Evolutionary conservation across 2,797 vertebrate species (phyloP), one percentile per base, ranked within the genome.

Genomic region (Ptychobarbus kaznakovi): DNA sequence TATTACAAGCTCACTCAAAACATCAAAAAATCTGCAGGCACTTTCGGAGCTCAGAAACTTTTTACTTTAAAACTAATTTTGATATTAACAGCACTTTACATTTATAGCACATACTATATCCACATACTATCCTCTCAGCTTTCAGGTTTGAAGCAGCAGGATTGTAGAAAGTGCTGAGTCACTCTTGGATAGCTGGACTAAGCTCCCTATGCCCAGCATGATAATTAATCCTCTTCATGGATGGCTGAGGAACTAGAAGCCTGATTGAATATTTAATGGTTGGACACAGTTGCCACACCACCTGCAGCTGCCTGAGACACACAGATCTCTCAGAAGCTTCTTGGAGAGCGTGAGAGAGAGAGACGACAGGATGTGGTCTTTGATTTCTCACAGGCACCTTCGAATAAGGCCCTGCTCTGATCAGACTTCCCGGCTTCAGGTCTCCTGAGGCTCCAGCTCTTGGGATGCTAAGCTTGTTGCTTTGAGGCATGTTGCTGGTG

Each of bases 241-340:
- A 91, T 94, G 90, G 93, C 94, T 94, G 93, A 91, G 91, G 90
- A 94, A 93, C 91, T 88, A 91, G 91, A 90, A 92, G 92, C 90
- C 92, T 92, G 92, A 94, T 94, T 93, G 93, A 94, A 95, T 94
- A 93, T 92, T 93, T 93, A 94, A 94, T 93, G 93, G 94, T 93
- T 91, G 90, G 93, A 92, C 87, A 91, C 78, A 83, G 91, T 91
- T 91, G 91, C 92, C 90, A 87, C 90, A 91, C 91, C 76, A 87
- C 89, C 74, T 85, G 86, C 83, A 87, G 72, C 66, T 81, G 65
- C 84, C 61, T 76, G 69, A 63, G 42, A 85, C 65, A 85, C 75
- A 79, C 76, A 78, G 65, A 72, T 61, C 75, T 46, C 49, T 70
- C 70, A 69, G 65, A 28, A 79, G 68, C 28, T 9, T 73, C 56